A percentile compares a stretch with the other conserved stretches of the same genome.
Conservation (phyloP, 2,797 vertebrate genomes). For the Glossophaga mutica region DNA sequence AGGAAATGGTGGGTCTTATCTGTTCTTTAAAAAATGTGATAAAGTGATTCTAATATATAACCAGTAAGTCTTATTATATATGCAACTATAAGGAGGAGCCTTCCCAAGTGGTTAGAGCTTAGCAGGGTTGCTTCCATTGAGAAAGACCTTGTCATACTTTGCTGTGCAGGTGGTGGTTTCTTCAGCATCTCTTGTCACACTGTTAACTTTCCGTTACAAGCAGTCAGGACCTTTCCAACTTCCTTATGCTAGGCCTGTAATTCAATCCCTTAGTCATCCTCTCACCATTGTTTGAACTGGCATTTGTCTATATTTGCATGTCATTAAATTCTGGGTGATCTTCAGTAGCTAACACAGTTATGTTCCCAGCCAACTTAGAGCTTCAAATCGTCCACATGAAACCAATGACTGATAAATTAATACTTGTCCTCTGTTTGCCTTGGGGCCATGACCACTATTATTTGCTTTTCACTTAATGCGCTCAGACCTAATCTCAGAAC, state of each 20-base stretch:
- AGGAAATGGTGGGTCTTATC: not conserved
- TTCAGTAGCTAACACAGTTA: not conserved
- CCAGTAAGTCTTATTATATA: not conserved
- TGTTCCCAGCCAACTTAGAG: not conserved
- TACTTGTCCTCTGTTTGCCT: slow-evolving; percentile 19
- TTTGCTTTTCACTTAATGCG: slow-evolving; percentile 24
- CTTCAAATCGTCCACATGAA: not conserved
- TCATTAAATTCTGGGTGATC: not conserved
- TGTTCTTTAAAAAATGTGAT: not conserved
- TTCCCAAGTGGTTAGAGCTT: not conserved
- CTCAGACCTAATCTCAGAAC: slow-evolving; percentile 7
- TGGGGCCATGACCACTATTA: slow-evolving; percentile 1
- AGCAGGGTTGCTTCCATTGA: not conserved
- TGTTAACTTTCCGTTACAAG: not conserved
- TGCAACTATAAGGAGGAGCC: not conserved
- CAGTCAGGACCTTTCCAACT: not conserved
- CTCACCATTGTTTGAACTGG: not conserved
- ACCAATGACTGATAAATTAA: slow-evolving; percentile 19
- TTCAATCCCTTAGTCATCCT: not conserved
- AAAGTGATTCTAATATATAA: not conserved
- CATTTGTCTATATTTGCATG: not conserved
- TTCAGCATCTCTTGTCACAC: not conserved
- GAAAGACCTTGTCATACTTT: not conserved
- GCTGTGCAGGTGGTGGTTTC: not conserved
- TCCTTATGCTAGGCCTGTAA: not conserved